phyloP scores from a whole-genome alignment of 2,797 vertebrate genomes.

The Pangasius djambal region DNA sequence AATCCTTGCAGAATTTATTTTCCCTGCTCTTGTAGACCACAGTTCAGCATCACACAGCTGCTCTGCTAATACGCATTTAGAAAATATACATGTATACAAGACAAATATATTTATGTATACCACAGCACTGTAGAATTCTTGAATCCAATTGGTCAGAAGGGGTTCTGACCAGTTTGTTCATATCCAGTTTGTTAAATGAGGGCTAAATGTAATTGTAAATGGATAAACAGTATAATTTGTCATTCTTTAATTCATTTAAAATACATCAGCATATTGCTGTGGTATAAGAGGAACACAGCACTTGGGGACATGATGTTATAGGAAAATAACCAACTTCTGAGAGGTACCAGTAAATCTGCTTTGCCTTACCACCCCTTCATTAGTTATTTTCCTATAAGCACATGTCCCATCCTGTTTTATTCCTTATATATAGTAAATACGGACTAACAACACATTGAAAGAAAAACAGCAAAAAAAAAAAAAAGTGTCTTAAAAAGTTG shows the following conservation, averaged over 20 bases:
- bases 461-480: not conserved
- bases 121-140: not conserved
- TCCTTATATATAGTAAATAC: not conserved
- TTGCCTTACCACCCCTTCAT: not conserved
- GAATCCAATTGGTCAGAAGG: not conserved
- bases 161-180: not conserved
- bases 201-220: not conserved
- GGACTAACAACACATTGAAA: not conserved
- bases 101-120: not conserved
- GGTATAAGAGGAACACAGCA: not conserved
- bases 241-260: not conserved
- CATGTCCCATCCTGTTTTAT: not conserved
- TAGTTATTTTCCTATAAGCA: not conserved
- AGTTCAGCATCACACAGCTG: constrained; percentile 51
- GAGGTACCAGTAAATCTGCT: not conserved
- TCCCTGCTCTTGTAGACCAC: constrained; percentile 60
- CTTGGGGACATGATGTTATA: not conserved
- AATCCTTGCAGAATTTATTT: constrained; percentile 63
- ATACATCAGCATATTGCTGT: not conserved
- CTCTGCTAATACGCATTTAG: not conserved
- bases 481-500: not conserved
- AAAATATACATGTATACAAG: not conserved
- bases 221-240: not conserved
- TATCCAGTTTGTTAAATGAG: not conserved
- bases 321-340: not conserved